Evolutionary conservation across 2,797 vertebrate species (phyloP), one percentile per base, ranked within the genome.

Genomic region (Hoplostethus mediterraneus): DNA sequence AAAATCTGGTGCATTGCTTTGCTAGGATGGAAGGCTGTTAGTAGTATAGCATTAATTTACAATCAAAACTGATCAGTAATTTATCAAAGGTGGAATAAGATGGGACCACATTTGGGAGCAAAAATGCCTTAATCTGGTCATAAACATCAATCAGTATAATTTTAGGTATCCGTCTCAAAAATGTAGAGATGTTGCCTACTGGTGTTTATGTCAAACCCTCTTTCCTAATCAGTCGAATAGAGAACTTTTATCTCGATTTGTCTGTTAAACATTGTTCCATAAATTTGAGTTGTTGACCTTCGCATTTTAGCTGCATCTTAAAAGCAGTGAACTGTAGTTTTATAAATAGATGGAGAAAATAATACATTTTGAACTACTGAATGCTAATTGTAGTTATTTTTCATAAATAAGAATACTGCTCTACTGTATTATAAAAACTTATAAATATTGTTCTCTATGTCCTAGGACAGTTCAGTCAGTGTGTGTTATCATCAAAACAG

Each of bases 391-490:
- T 38, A 38, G 36, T 38, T 38, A 8, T 38, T 45, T 45, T 45
- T 14, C 44, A 45, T 45, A 14, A 45, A 45, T 11, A 14, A 45
- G 44, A 12, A 30, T 54, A 54, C 25, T 13, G 3, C 25, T 21
- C 9, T 21, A 21, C 21, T 21, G 21, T 4, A 53, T 12, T 28
- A 30, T 53, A 13, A 53, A 30, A 53, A 30, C 13, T 53, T 4
- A 52, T 25, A 2, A 14, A 53, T 53, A 12, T 30, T 53, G 51
- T 53, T 28, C n/a, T 12, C 12, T 1, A 21, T 53, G 10, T 33
- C 4, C 49, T 14, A 7, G 4, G 64, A 47, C 14, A 64, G 0
- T 45, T 45, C 16, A 5, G 48, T 76, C 48, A 70, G 59, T 71
- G n/a, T 78, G 53, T 63, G 30, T 71, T 45, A 56, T 44, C 38